phyloP scores from a whole-genome alignment of 2,888 invertebrate species.

The Trimorus sp. region DNA sequence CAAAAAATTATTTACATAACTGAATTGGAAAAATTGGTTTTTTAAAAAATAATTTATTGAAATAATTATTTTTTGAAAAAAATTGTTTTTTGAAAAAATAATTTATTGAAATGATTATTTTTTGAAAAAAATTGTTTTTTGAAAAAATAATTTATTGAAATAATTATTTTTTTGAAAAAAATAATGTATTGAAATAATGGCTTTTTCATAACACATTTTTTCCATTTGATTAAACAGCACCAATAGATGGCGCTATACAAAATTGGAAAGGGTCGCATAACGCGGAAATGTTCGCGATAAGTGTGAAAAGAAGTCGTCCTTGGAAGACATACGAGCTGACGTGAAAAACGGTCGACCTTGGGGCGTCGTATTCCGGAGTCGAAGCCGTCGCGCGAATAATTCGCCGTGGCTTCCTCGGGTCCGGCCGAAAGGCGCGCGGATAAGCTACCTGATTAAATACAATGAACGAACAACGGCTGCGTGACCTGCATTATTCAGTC shows the following conservation, averaged over 20 bases:
- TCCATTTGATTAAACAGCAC: neutral
- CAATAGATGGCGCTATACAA: neutral
- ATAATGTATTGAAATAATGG: no score
- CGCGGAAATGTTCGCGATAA: conserved; percentile 52
- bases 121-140: no score
- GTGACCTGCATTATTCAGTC: conserved; percentile 43
- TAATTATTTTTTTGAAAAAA: no score
- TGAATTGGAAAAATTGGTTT: no score
- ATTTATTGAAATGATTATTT: no score
- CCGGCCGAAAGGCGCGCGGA: conserved; percentile 30
- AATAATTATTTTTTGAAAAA: no score
- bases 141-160: no score
- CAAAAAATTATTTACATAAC: no score
- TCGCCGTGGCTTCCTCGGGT: neutral
- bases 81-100: no score
- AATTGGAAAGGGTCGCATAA: conserved; percentile 32
- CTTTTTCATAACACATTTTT: neutral
- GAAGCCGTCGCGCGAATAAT: conserved; percentile 32
- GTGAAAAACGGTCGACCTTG: conserved; percentile 54
- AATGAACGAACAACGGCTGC: conserved; percentile 31
- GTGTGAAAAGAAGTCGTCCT: conserved; percentile 55
- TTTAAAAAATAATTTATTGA: no score
- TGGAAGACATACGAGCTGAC: conserved; percentile 41
- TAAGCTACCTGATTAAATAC: conserved; percentile 46
- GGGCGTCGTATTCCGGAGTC: conserved; percentile 22